Base-by-base conservation (phyloP, 2,797 vertebrate genomes). In the Pseudomugil gertrudae region DNA sequence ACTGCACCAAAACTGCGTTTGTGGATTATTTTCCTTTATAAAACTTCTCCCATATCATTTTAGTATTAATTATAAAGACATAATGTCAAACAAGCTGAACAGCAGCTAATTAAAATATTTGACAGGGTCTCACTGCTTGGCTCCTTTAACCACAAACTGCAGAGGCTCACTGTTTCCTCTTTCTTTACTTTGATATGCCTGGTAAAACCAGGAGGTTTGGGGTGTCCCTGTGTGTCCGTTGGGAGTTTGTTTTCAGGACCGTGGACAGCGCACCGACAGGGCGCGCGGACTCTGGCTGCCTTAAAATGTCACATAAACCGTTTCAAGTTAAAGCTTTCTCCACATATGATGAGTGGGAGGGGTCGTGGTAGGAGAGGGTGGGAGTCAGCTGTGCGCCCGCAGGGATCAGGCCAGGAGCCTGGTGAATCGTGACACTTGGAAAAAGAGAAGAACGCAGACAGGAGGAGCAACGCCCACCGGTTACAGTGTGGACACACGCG, bases 371-470 rank as follows among this genome's bases (percentile, higher is more conserved):
- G 80, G 85, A 78, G 38, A 17, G 5, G 17, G 19, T 2, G 7
- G 40, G 79, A 57, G 63, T 66, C 71, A 59, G 27, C 61, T 47
- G 52, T 58, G 57, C 64, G 11, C 69, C 75, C 64, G 57, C 27
- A n/a, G 6, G 57, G 17, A 64, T 56, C 63, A 48, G 72, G 40
- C 33, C 57, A 58, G 51, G 60, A 13, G 17, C 74, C 53, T 32
- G 17, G 63, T 61, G 79, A 80, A 76, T 90, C 84, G 90, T 90
- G 90, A 88, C 84, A 83, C 78, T 83, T 76, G 69, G 63, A 59
- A 26, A 63, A 7, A 60, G 50, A 75, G 60, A 55, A 54, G 66
- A 76, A 40, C 50, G 50, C 35, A 72, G 63, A 69, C 81, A 53
- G 75, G 65, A 79, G 79, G 78, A 88, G 80, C 74, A 29, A 84